Conservation (phyloP, 2,888 invertebrate genomes). For the Xylocampa areola region DNA sequence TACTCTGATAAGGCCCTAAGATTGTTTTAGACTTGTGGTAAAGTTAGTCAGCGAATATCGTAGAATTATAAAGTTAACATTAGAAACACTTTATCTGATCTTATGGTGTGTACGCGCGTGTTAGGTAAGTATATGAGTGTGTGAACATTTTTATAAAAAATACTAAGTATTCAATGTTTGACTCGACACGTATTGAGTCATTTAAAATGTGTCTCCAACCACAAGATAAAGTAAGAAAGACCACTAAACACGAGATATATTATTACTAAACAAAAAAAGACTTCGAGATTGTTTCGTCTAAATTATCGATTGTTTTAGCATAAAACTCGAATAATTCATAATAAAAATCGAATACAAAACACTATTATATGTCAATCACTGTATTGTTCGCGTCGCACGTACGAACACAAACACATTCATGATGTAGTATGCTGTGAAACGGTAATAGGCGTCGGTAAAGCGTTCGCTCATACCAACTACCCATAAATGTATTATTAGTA, state of each 20-base stretch:
- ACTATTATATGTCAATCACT: conserved; percentile 73
- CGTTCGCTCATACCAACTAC: conserved; percentile 56
- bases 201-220: no score
- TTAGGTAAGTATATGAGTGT: no score
- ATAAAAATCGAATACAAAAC: conserved; percentile 58
- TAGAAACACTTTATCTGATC: no score
- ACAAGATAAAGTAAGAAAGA: neutral
- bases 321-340: conserved; percentile 45
- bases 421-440: conserved; percentile 47
- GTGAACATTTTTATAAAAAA: no score
- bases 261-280: conserved; percentile 4
- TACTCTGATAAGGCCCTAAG: no score
- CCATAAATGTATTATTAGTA: conserved; percentile 77
- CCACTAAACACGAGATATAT: neutral
- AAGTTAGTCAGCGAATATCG: no score
- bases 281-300: conserved; percentile 21
- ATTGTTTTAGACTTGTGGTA: no score
- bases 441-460: conserved; percentile 46
- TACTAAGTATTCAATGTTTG: no score
- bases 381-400: conserved; percentile 74
- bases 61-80: no score
- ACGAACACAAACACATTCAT: conserved; percentile 50
- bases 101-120: no score
- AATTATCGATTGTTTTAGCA: conserved; percentile 35
- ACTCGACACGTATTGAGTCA: no score